These are phyloP conservation scores for Patella vulgata DNA, from an alignment of 1,140 invertebrate species.

Conservation along the genomic window DNA sequence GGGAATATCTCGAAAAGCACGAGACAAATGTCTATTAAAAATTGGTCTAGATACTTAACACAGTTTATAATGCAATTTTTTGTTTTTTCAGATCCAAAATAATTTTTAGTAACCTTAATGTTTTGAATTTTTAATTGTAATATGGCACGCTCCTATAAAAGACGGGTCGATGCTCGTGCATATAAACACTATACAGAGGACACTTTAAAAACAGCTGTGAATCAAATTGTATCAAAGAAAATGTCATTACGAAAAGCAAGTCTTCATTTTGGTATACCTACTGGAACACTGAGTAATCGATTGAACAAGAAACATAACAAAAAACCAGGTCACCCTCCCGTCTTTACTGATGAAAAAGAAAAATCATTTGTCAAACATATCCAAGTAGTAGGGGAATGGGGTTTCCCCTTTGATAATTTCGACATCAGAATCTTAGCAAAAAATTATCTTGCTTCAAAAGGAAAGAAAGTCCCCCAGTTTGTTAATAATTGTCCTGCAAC, in stretches of 20 bases:
- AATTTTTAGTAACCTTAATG: too few species aligned
- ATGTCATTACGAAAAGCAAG: background rate
- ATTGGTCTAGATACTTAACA: too few species aligned
- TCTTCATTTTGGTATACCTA: background rate
- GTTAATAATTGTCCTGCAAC: constrained; percentile 5
- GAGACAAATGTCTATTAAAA: too few species aligned
- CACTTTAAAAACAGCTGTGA: constrained; percentile 1
- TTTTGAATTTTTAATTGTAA: too few species aligned
- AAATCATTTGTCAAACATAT: constrained; percentile 28
- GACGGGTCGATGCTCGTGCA: background rate
- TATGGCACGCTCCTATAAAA: too few species aligned
- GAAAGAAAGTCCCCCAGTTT: background rate
- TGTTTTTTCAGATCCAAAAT: too few species aligned
- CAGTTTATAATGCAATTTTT: too few species aligned
- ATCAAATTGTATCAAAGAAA: background rate
- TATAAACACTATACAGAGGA: constrained; percentile 9
- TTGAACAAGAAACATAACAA: background rate
- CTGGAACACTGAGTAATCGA: constrained; percentile 3
- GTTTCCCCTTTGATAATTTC: background rate
- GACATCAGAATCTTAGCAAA: constrained; percentile 1
- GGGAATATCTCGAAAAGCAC: too few species aligned
- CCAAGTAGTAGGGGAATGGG: background rate
- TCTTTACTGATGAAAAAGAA: constrained; percentile 34
- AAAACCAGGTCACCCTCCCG: constrained; percentile 19
- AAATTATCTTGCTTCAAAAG: background rate